Base-by-base conservation (phyloP, 1,140 invertebrate species). In the Drosophila bocki region DNA sequence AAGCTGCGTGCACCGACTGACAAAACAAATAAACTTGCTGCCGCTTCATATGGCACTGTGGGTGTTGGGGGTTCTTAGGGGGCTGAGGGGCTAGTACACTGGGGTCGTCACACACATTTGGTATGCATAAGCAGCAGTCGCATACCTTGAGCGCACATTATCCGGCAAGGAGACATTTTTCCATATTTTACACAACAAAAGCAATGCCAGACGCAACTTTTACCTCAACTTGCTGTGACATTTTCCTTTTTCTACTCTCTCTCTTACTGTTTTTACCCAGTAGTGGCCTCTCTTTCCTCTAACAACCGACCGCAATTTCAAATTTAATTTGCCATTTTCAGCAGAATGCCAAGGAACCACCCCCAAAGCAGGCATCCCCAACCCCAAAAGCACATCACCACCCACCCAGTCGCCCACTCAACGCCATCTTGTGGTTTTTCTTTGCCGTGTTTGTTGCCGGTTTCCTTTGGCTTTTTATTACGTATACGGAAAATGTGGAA, bases 261-360 rank as follows among this genome's bases (percentile, higher is more conserved):
- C 37, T 29, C 29, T 29, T 9, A 11, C 15, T 29, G 22, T 17
- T 9, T 17, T 9, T 7, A 26, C 15, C 9, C 2, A 15, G 37
- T 17, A 17, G 37, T 19, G 50, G 9, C 35, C 42, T 41, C 17
- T 37, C 53, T 48, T 7, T 47, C 59, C 13, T 53, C 82, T 59
- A 42, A 72, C 67, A 79, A 72, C 60, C 77, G 61, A 57, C 48
- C 51, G 78, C 85, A 85, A 90, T 90, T 88, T 88, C 86, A 90
- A 90, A 90, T 90, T 90, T 90, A 90, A 90, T 90, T 90, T 85
- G 86, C 85, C 85, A 90, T 81, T 90, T 87, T 90, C 80, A 69
- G 51, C 41, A 72, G 79, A 71, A 75, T 78, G 61, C 42, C 72
- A 71, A 22, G 44, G 22, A 65, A 68, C 42, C 62, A 59, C 57